A percentile compares a stretch with the other conserved stretches of the same genome.
These are phyloP conservation scores for Corythoichthys haematopterus DNA, from an alignment of 2,113 vertebrate genomes.

Conservation along the genomic window DNA sequence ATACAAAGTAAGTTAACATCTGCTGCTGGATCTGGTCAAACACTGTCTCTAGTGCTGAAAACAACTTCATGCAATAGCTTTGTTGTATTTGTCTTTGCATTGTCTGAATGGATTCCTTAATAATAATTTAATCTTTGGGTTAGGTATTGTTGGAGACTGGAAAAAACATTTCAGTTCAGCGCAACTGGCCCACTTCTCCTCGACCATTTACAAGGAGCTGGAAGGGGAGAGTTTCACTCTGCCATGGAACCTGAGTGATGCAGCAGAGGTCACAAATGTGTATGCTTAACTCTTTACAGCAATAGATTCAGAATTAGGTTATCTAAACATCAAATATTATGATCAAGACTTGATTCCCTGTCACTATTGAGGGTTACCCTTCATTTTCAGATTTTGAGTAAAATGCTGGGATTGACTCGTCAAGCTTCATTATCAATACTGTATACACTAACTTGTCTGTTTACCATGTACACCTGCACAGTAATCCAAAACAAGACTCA, in stretches of 20 bases:
- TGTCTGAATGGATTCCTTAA: neutral
- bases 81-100: neutral
- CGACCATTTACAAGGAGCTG: constrained; percentile 64
- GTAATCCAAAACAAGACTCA: neutral
- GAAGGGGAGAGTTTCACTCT: constrained; percentile 55
- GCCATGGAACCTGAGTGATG: constrained; percentile 56
- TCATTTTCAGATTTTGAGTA: neutral
- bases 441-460: neutral
- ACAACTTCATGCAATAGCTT: neutral
- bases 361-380: neutral
- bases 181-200: constrained; percentile 63
- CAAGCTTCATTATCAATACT: neutral
- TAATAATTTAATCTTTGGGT: constrained; percentile 16
- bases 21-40: no score
- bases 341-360: neutral
- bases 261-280: neutral
- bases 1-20: no score
- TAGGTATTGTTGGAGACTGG: constrained; percentile 78
- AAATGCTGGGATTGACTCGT: neutral
- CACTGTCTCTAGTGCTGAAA: neutral
- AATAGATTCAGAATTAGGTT: neutral
- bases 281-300: neutral
- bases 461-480: neutral
- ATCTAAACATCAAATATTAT: neutral
- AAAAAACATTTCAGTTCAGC: constrained; percentile 74